Conservation (phyloP, 2,888 invertebrate genomes). For the Pycnomerus fuliginosus region DNA sequence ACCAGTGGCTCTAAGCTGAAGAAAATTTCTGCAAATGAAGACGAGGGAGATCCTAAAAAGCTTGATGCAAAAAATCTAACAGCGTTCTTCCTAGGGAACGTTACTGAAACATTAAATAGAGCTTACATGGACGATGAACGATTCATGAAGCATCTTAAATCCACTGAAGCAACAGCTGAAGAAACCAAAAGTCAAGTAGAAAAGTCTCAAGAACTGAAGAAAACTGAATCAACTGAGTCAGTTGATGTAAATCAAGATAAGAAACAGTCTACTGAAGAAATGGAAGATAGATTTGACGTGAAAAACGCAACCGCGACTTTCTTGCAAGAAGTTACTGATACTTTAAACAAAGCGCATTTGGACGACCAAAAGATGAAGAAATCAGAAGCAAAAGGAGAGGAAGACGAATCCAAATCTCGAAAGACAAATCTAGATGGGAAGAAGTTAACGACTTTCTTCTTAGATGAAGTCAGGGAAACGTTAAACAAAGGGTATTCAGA, state of each 20-base stretch:
- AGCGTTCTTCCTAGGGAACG: no score
- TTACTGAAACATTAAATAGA: no score
- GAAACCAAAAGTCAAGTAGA: background rate
- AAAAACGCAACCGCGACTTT: no score
- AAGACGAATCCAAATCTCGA: background rate
- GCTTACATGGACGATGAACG: no score
- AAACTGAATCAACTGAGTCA: background rate
- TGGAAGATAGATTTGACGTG: background rate
- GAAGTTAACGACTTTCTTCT: no score
- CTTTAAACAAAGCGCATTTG: background rate
- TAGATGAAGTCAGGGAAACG: background rate
- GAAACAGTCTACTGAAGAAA: background rate
- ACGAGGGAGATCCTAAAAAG: no score
- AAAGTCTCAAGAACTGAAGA: background rate
- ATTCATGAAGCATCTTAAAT: no score
- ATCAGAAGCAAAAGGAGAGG: background rate
- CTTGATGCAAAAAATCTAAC: no score
- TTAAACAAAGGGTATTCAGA: background rate
- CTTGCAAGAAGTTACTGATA: no score
- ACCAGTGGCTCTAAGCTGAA: no score
- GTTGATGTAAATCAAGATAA: background rate
- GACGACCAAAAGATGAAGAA: background rate
- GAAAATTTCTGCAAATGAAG: no score
- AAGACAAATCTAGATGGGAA: background rate
- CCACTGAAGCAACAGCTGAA: background rate